Evolutionary conservation across 2,797 vertebrate species (phyloP), one percentile per base, ranked within the genome.

Genomic region (Euthynnus affinis): DNA sequence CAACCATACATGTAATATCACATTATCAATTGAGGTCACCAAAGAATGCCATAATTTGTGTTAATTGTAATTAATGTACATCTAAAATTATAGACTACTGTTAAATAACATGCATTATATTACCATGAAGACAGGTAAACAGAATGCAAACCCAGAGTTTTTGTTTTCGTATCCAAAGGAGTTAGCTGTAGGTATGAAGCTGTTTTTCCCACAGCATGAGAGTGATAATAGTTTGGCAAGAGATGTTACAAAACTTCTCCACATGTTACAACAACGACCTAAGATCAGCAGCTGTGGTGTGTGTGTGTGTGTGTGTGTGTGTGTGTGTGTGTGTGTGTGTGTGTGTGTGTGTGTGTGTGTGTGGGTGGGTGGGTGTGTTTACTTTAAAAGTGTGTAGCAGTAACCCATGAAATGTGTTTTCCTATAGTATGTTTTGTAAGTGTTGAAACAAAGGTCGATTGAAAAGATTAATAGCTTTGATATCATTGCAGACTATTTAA

Each of bases 191-290:
- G 5, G 53, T 51, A 20, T 55, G 18, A 42, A 44, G 53, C 52
- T 79, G 61, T 59, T 87, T 83, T 71, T 72, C 84, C 72, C 71
- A 82, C 74, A 65, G 75, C 73, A 87, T 49, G 44, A 60, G 20
- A 80, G 62, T 70, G 68, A 87, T 71, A 74, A 89, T 77, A 71
- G 58, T 88, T 91, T 93, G 91, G 87, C 89, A 89, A 59, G 74
- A 86, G 82, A 92, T 88, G 73, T 88, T 83, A 89, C 87, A 88
- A 78, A 85, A 73, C 78, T 49, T 76, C 86, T 89, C 66, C 83
- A 85, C 93, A 89, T 89, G 93, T 94, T 90, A 65, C 80, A 90
- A 94, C 94, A 94, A 85, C 64, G 82, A 79, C 87, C 83, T 76
- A 56, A 82, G 46, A 87, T 80, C 77, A 83, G 82, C 85, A 93